A percentile compares a stretch with the other conserved stretches of the same genome.
Evolutionary conservation across 2,113 vertebrate genomes (phyloP).

Genomic region (Donacobius atricapilla): DNA sequence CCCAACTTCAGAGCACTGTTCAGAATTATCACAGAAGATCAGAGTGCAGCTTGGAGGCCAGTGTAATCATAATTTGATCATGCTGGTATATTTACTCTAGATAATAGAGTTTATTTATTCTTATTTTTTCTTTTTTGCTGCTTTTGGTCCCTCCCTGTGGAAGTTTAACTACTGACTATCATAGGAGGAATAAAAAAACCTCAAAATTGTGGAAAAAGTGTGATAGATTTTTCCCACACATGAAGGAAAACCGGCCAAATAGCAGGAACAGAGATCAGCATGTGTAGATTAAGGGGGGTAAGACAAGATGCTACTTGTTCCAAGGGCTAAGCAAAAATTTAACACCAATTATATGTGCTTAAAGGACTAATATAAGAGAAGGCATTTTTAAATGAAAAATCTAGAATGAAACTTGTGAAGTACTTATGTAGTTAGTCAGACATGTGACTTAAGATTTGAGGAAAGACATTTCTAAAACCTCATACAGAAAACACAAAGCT

Average conservation of each 20-base stretch:
- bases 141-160: not conserved
- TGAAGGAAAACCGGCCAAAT: accelerated
- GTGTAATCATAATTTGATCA: not conserved
- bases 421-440: not conserved
- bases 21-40: constrained; percentile 1
- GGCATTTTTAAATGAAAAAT: not conserved
- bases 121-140: not conserved
- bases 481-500: not conserved
- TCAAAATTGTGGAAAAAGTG: not conserved
- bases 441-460: not conserved
- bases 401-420: not conserved
- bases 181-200: not conserved
- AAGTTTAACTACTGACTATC: not conserved
- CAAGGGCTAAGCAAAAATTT: not conserved
- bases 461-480: not conserved
- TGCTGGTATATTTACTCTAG: constrained; percentile 14
- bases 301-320: not conserved
- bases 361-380: not conserved
- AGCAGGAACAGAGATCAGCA: not conserved
- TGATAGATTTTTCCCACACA: not conserved
- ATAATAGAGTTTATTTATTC: constrained; percentile 23
- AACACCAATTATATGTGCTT: not conserved
- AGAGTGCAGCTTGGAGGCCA: constrained; percentile 13
- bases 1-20: not conserved
- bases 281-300: not conserved